Base-by-base conservation (phyloP, 2,113 vertebrate genomes). In the Mola mola region DNA sequence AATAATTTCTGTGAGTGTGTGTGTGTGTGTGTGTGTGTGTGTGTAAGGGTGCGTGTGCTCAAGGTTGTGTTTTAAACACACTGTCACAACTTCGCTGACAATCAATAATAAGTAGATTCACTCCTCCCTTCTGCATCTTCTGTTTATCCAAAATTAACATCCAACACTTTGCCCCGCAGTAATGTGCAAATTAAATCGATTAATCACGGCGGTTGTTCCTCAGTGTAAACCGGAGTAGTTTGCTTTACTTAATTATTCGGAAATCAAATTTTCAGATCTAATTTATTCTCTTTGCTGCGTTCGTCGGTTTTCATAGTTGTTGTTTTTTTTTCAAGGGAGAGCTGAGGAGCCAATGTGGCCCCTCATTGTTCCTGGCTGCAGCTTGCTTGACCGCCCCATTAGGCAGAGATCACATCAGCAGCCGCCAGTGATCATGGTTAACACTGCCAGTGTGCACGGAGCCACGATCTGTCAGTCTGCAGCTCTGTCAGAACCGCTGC, bases 311-410 rank as follows among this genome's bases (percentile, higher is more conserved):
- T 95, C 92, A 92, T 93, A 92, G 94, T 94, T 75, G 28, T 29
- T 29, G 28, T 9, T 1, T 29, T 5, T 29, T 5, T 92, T 90
- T n/a, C n/a, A 22, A 26, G 89, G 87, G 86, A 87, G 87, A 88
- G 86, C 88, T 85, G 90, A 92, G 90, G 93, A 94, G 92, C 90
- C 91, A 93, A 63, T 87, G 89, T 88, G 71, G 66, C 78, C 75
- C 87, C 91, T 93, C 94, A 96, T 99, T 99, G 95, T 97, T 95
- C 94, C 92, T 94, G 85, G 90, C 88, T 94, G 94, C 94, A 93
- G 94, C 93, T 93, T 94, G 95, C 92, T 92, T 96, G 94, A 96
- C 94, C 95, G 94, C 93, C 94, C 95, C 95, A 97, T 98, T 98
- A 98, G 94, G 94, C 95, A 96, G 94, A 95, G 92, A 90, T 90